Conservation (phyloP, 2,797 vertebrate genomes). For the Psittacula echo region DNA sequence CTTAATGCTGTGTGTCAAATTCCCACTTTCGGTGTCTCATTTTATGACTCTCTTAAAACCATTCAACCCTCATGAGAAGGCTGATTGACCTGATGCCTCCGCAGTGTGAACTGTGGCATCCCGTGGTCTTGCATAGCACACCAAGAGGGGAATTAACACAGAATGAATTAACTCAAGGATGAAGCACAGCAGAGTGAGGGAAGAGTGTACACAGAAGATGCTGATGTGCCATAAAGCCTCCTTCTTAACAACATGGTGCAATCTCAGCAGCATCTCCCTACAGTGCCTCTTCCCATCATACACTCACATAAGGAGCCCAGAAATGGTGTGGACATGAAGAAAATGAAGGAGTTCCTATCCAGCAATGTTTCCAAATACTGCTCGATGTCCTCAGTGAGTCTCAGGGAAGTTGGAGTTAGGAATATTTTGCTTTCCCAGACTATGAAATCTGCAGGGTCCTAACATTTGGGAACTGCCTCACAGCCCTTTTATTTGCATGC, state of each 20-base stretch:
- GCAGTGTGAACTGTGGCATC: background rate
- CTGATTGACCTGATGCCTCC: background rate
- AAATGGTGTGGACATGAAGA: background rate
- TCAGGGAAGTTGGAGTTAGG: background rate
- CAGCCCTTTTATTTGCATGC: background rate
- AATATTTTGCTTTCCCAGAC: background rate
- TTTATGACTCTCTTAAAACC: conserved; percentile 10
- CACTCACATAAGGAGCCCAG: background rate
- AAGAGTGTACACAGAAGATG: background rate
- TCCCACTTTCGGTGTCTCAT: background rate
- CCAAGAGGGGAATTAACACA: background rate
- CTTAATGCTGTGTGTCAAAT: background rate
- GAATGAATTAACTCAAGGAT: background rate
- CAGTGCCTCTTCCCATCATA: background rate
- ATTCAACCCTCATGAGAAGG: background rate
- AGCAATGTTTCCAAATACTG: background rate
- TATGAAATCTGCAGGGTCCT: background rate
- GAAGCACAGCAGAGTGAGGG: background rate
- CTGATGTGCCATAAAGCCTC: background rate
- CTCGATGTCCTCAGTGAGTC: background rate
- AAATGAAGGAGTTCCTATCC: background rate
- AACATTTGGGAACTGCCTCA: background rate
- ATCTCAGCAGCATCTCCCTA: background rate
- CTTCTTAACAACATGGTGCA: background rate
- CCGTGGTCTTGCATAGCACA: background rate